These are phyloP conservation scores for Dolichoris vasculosae DNA, from an alignment of 1,140 invertebrate species.

Conservation along the genomic window DNA sequence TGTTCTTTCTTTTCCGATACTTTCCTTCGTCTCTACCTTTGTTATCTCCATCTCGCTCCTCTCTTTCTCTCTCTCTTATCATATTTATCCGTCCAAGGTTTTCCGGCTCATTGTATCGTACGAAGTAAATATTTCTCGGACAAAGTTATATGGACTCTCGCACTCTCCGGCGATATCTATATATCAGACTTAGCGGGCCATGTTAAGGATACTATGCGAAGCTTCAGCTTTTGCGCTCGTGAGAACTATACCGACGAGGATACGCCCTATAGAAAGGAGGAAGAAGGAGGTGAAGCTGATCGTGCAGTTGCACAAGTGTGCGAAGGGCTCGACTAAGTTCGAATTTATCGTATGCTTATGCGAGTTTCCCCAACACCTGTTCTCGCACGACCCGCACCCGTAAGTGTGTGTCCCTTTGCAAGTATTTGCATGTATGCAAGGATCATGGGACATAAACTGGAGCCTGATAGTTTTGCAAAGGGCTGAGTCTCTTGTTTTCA, in stretches of 20 bases:
- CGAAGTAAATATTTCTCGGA: slow-evolving; percentile 20
- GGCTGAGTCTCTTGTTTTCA: slow-evolving; percentile 17
- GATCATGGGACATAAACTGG: not conserved
- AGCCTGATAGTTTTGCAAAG: slow-evolving; percentile 3
- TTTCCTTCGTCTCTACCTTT: not conserved
- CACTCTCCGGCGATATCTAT: slow-evolving; percentile 20
- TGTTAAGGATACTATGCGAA: not conserved
- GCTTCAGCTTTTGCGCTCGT: not conserved
- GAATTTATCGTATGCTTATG: slow-evolving; percentile 52
- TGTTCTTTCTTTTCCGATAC: not conserved
- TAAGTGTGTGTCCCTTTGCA: not conserved
- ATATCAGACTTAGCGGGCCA: slow-evolving; percentile 38
- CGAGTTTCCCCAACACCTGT: slow-evolving; percentile 21
- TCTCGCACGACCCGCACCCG: not conserved
- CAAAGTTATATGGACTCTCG: slow-evolving; percentile 32
- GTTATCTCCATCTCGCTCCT: too few relatives aligned
- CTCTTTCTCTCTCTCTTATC: not conserved
- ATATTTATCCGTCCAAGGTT: not conserved
- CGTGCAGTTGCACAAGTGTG: not conserved
- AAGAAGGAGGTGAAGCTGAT: slow-evolving; percentile 45
- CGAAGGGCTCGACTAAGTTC: slow-evolving; percentile 35
- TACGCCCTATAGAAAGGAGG: slow-evolving; percentile 14
- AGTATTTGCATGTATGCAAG: not conserved
- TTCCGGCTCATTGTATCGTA: not conserved
- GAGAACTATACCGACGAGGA: not conserved